Conservation (phyloP, 1,140 invertebrate genomes). For the Temnothorax longispinosus region DNA sequence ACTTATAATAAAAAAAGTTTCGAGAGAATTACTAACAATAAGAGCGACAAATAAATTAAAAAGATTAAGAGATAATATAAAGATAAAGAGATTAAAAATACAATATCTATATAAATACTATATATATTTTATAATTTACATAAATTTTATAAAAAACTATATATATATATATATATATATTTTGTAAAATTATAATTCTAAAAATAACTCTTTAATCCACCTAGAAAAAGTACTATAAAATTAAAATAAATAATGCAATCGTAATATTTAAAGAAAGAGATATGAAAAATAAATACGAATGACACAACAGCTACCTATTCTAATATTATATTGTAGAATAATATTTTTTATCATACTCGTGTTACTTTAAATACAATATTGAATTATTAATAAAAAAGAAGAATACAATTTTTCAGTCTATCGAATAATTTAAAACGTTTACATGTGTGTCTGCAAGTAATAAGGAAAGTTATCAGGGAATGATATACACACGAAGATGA, state of each 20-base stretch:
- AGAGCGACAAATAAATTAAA: conserved; percentile 8
- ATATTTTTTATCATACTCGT: not conserved
- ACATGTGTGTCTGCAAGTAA: not conserved
- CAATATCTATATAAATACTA: not conserved
- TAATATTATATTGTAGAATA: not conserved
- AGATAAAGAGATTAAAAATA: not conserved
- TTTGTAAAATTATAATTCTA: not conserved
- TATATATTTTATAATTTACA: not conserved
- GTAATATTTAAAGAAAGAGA: not conserved
- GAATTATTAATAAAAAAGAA: not conserved
- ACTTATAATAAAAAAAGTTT: conserved; percentile 36
- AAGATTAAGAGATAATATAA: not conserved
- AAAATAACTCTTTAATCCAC: not conserved
- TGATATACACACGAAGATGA: not conserved
- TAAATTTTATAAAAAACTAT: too few relatives aligned
- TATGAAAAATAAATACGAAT: not conserved
- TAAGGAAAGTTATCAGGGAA: not conserved
- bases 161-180: too few relatives aligned
- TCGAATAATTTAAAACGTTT: not conserved
- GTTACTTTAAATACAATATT: not conserved
- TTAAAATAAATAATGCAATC: not conserved
- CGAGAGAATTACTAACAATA: conserved; percentile 21
- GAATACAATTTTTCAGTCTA: not conserved
- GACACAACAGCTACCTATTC: not conserved
- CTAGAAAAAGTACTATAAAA: not conserved